Conservation (phyloP, 92 coral and sea anemone genomes). For the Porites cylindrica region DNA sequence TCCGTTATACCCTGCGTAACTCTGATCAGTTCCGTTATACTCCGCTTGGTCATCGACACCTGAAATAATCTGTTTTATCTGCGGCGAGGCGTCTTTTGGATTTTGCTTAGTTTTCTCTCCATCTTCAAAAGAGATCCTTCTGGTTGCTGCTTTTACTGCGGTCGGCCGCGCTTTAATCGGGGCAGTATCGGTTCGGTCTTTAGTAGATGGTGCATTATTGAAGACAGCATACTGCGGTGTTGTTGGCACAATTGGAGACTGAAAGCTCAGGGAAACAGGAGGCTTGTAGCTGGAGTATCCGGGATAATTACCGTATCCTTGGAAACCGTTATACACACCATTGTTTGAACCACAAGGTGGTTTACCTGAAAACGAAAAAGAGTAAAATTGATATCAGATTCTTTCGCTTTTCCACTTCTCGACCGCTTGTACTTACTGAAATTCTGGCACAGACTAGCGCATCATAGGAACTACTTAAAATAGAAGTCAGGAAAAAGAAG, state of each 20-base stretch:
- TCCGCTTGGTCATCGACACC: conserved; percentile 3
- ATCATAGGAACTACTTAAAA: no score
- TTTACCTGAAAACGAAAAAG: conserved; percentile 2
- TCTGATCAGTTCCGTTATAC: conserved; percentile 15
- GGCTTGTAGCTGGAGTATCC: conserved; percentile 41
- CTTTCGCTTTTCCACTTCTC: no score
- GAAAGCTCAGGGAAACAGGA: conserved; percentile 28
- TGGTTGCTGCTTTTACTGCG: conserved; percentile 37
- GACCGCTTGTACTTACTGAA: no score
- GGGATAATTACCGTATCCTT: conserved; percentile 31
- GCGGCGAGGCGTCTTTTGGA: neutral
- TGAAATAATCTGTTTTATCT: conserved; percentile 19
- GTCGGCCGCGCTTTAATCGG: conserved; percentile 26
- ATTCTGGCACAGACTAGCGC: no score
- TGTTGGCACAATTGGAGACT: conserved; percentile 24
- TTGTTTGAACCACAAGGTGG: conserved; percentile 40
- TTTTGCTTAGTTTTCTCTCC: neutral
- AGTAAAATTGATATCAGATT: no score
- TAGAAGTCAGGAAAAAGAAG: no score
- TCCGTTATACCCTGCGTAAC: conserved; percentile 6
- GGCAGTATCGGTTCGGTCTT: neutral
- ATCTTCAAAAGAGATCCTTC: conserved; percentile 17
- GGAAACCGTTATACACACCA: conserved; percentile 39
- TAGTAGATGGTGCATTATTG: neutral
- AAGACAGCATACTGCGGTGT: conserved; percentile 1